Conservation (phyloP, 1,140 invertebrate genomes). For the Epicauta chinensis region DNA sequence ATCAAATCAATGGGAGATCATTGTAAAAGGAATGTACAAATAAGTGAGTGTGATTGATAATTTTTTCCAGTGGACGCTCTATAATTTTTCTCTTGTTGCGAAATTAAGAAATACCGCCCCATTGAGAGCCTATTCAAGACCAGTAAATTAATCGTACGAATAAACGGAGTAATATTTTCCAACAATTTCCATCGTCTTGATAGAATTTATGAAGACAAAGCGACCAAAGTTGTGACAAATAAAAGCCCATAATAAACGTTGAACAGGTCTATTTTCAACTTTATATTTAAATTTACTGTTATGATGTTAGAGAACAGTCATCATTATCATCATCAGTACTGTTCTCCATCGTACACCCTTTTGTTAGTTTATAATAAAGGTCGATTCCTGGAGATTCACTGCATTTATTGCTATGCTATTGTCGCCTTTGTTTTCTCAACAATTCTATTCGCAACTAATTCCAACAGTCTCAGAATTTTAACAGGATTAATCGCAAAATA, state of each 20-base stretch:
- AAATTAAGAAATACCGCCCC: no score
- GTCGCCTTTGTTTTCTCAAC: conserved; percentile 19
- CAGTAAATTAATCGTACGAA: conserved; percentile 12
- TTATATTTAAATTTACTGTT: conserved; percentile 25
- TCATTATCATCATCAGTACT: no score
- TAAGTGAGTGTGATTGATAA: no score
- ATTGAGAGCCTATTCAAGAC: not conserved
- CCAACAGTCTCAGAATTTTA: conserved; percentile 15
- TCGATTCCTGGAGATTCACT: conserved; percentile 16
- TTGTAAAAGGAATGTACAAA: no score
- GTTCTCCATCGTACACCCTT: no score
- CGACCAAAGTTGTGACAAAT: conserved; percentile 22
- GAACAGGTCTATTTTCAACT: conserved; percentile 21
- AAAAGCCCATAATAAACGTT: conserved; percentile 15
- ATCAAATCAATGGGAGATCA: no score
- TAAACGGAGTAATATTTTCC: conserved; percentile 13
- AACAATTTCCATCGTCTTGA: conserved; percentile 13
- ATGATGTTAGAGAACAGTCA: conserved; percentile 5
- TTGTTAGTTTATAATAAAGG: conserved; percentile 1
- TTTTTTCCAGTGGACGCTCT: no score
- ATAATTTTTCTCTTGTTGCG: no score
- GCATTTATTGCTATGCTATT: conserved; percentile 11
- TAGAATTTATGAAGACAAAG: conserved; percentile 25
- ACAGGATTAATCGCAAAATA: no score
- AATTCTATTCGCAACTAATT: conserved; percentile 14